Conservation (phyloP, 2,888 invertebrate genomes). For the Bibio marci region DNA sequence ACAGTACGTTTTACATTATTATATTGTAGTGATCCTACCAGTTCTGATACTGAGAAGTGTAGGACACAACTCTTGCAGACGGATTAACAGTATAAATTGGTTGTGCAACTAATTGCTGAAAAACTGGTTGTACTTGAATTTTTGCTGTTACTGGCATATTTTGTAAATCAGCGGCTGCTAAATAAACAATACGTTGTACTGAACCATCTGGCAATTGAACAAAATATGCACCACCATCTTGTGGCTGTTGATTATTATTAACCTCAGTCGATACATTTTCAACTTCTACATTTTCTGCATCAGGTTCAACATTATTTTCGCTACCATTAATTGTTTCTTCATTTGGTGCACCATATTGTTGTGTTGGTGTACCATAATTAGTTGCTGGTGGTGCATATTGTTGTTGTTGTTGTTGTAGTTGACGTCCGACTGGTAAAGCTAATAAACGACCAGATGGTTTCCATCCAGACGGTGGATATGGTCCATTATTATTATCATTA, state of each 20-base stretch:
- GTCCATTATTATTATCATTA: not conserved
- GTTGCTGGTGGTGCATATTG: no score
- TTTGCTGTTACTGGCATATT: not conserved
- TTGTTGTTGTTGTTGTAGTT: not conserved
- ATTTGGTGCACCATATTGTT: not conserved
- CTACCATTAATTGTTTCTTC: not conserved
- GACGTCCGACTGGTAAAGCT: conserved; percentile 2
- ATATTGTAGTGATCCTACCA: no score
- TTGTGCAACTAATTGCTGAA: not conserved
- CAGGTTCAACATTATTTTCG: conserved; percentile 1
- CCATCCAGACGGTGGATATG: conserved; percentile 8
- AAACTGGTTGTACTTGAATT: not conserved
- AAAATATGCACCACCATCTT: not conserved
- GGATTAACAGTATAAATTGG: not conserved
- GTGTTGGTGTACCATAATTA: not conserved
- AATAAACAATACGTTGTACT: conserved; percentile 3
- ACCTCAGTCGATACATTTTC: not conserved
- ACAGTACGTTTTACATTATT: no score
- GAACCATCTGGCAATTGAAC: conserved; percentile 4
- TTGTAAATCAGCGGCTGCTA: not conserved
- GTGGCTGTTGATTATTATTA: not conserved
- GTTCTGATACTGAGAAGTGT: conserved; percentile 1
- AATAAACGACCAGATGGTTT: conserved; percentile 5
- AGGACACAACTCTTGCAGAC: conserved; percentile 2
- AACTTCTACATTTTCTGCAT: conserved; percentile 4